Evolutionary conservation across 2,797 vertebrate species (phyloP).

Genomic region (Scolopax rusticola): DNA sequence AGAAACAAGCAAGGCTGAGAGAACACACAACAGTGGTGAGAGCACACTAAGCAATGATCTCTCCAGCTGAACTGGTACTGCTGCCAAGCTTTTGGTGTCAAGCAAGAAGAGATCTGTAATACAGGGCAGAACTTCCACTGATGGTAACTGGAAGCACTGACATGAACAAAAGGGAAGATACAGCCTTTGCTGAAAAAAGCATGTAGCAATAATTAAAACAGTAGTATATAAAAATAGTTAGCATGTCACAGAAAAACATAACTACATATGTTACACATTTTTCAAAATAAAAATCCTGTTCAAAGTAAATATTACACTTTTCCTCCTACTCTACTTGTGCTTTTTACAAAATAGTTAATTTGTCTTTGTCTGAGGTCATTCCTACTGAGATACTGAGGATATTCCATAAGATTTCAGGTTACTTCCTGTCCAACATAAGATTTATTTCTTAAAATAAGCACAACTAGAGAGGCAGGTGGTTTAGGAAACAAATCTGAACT

Average conservation of each 20-base stretch:
- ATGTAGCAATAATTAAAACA: neutral
- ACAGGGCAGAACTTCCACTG: neutral
- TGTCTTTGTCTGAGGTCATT: neutral
- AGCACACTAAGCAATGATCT: neutral
- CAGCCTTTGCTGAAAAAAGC: neutral
- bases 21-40: neutral
- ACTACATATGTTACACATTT: neutral
- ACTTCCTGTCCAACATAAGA: neutral
- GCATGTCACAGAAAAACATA: neutral
- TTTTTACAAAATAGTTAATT: neutral
- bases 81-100: neutral
- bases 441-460: conserved; percentile 20
- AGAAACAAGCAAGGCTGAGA: neutral
- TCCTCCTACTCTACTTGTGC: neutral
- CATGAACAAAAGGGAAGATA: neutral
- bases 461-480: neutral
- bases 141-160: neutral
- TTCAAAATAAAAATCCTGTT: neutral
- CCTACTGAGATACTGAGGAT: neutral
- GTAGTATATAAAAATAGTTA: neutral
- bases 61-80: neutral
- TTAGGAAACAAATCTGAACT: conserved; percentile 24
- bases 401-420: conserved; percentile 44
- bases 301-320: neutral
- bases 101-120: neutral